Base-by-base conservation (phyloP, 2,888 invertebrate genomes). In the Eupithecia dodoneata region DNA sequence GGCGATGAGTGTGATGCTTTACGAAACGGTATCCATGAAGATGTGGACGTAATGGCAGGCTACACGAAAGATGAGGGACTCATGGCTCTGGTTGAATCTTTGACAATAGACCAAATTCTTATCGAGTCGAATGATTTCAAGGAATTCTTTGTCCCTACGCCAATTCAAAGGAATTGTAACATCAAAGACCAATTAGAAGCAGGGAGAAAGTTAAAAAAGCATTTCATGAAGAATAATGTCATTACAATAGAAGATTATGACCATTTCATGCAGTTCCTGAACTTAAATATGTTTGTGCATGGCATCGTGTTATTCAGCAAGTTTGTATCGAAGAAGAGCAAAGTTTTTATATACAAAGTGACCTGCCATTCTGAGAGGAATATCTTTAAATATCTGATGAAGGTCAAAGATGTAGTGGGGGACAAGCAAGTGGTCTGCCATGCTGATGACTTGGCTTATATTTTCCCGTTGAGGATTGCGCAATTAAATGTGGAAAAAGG, bases 11-110 rank as follows among this genome's bases (percentile, higher is more conserved):
- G 77, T 12, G 92, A 96, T 12, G 86, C 90, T 18, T 81, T 94
- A 18, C 90, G 91, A 82, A 89, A 92, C 7, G 96, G 96, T 10
- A 90, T 92, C 10, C 91, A 96, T 66, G 84, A 89, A 79, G 88
- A 84, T 4, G 92, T 97, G 1, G 97, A 97, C 0, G 95, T 97
- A 87, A 96, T 98, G 88, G 94, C 96, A 42, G 98, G 98, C 4
- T 91, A 97, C 13, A 97, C 96, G 6, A 95, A 96, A 41, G 96
- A 97, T 71, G 98, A 98, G 91, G 97, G 97, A 0, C 47, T 90
- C 0, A 76, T 90, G 65, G 79, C 83, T 6, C 44, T 89, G 1
- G 72, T 76, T 13, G 18, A 74, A 0, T 72, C 52, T 0, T 79
- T 80, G 3, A 47, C 77, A 30, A n/a, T 85, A 3, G 85, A 89